Conservation (phyloP, 1,140 invertebrate genomes). For the Rhagoletis pomonella region DNA sequence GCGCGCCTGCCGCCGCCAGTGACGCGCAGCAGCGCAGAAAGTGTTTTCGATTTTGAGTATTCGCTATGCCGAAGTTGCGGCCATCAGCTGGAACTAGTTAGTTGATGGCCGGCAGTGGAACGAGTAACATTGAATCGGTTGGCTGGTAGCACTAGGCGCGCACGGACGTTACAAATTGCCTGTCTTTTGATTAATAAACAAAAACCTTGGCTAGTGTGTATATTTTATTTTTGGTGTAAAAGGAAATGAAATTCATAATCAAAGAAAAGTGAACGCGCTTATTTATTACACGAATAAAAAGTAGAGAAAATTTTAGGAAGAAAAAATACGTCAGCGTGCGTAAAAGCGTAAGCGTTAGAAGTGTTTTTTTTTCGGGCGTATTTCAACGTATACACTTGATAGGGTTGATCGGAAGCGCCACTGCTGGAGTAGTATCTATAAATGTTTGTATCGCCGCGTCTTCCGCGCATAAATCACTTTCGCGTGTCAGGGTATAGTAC, state of each 20-base stretch:
- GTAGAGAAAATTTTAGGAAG: background rate
- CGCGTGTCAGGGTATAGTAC: background rate
- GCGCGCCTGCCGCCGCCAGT: background rate
- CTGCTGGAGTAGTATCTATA: background rate
- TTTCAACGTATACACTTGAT: background rate
- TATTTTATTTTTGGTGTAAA: background rate
- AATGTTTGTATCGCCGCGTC: background rate
- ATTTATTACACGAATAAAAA: background rate
- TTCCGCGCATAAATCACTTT: background rate
- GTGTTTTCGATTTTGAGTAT: constrained; percentile 36
- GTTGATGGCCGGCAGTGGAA: constrained; percentile 45
- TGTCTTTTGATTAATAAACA: background rate
- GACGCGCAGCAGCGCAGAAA: constrained; percentile 45
- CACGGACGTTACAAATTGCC: background rate
- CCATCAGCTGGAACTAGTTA: constrained; percentile 50
- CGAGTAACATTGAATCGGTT: constrained; percentile 33
- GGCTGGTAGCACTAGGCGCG: background rate
- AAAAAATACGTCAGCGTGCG: background rate
- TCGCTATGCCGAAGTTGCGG: constrained; percentile 26
- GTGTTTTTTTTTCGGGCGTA: constrained; percentile 13
- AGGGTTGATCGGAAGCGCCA: constrained; percentile 30
- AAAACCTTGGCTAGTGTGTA: background rate
- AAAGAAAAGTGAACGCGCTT: background rate
- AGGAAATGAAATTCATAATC: background rate
- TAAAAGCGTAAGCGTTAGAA: background rate